A percentile compares a stretch with the other conserved stretches of the same genome.
These are phyloP conservation scores for Tolypeutes matacus DNA, from an alignment of 2,797 vertebrate genomes.

Conservation along the genomic window DNA sequence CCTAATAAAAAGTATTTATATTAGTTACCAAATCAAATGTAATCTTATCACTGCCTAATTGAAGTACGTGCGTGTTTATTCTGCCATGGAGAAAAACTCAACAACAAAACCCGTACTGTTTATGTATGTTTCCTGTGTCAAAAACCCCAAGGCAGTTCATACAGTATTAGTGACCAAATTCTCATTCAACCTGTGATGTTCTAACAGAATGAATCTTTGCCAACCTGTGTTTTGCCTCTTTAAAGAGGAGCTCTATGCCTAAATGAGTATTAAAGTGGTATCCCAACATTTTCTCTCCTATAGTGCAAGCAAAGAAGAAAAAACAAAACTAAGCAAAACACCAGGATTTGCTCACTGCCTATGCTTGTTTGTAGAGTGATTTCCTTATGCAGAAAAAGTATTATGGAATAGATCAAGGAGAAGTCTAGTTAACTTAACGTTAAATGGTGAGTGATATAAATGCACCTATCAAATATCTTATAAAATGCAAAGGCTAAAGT, in stretches of 20 bases:
- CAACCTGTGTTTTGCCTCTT: neutral
- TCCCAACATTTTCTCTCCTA: neutral
- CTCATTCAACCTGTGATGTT: neutral
- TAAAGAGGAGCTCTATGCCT: neutral
- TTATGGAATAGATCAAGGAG: neutral
- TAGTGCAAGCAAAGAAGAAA: neutral
- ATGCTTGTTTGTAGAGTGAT: neutral
- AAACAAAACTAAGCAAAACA: neutral
- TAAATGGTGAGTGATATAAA: slow-evolving; percentile 14
- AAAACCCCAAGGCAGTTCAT: neutral
- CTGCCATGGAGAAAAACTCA: neutral
- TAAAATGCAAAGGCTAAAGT: neutral
- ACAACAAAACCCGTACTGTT: neutral
- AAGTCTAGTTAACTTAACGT: slow-evolving; percentile 38
- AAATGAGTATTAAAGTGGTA: neutral
- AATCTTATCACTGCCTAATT: neutral
- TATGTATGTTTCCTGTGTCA: neutral
- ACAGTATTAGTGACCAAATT: neutral
- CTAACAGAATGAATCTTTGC: neutral
- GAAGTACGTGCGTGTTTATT: neutral
- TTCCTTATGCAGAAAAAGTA: neutral
- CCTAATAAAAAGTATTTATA: neutral
- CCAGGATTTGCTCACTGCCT: neutral
- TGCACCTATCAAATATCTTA: neutral
- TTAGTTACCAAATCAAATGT: neutral